phyloP scores from a whole-genome alignment of 2,888 invertebrate genomes.

The Mesorhabditis spiculigera region DNA sequence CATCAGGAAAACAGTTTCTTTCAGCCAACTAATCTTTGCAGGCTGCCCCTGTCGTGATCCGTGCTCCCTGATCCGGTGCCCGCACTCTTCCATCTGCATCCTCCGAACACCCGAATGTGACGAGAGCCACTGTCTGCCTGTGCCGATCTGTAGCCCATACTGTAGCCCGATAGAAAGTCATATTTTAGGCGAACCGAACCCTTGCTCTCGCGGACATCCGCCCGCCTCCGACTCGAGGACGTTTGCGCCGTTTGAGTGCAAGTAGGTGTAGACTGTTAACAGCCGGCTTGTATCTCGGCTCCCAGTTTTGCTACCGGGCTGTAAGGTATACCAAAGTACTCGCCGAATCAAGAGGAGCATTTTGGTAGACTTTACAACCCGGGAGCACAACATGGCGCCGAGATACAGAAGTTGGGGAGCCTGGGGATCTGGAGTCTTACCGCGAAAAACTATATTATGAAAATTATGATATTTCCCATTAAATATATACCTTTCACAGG shows the following conservation, averaged over 20 bases:
- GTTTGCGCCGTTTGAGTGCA: constrained; percentile 23
- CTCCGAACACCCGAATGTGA: constrained; percentile 31
- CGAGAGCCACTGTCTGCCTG: constrained; percentile 34
- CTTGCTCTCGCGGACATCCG: constrained; percentile 14
- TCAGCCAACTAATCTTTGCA: constrained; percentile 11
- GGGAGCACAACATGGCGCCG: no score
- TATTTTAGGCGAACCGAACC: constrained; percentile 21
- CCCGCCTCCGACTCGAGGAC: constrained; percentile 22
- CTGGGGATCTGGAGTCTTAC: no score
- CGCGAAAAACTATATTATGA: no score
- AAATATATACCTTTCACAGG: background rate
- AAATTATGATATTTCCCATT: background rate
- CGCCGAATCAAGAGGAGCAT: no score
- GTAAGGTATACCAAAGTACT: no score
- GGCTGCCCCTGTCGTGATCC: constrained; percentile 32
- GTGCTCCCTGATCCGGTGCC: constrained; percentile 26
- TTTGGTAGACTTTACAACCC: no score
- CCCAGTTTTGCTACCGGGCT: no score
- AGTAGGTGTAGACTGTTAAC: constrained; percentile 11
- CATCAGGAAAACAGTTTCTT: no score
- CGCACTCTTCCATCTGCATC: constrained; percentile 28
- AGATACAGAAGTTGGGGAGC: no score
- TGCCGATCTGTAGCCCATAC: constrained; percentile 33
- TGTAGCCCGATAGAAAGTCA: background rate
- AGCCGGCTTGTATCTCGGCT: no score